phyloP scores from a whole-genome alignment of 2,113 vertebrate genomes.

The Esox niger region DNA sequence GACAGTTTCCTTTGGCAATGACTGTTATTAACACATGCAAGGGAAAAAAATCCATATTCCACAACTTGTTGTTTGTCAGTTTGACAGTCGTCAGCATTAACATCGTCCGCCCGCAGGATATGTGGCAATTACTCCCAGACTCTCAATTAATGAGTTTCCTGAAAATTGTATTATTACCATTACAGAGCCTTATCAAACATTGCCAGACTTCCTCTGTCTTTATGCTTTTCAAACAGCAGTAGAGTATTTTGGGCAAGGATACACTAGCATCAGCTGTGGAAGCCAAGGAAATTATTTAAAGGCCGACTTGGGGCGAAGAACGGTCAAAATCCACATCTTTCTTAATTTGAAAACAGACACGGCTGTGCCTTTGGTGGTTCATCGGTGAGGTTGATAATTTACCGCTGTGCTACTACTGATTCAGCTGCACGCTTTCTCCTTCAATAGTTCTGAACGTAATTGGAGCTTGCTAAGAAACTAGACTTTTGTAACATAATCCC shows the following conservation, averaged over 20 bases:
- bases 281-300: constrained; percentile 37
- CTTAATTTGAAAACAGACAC: no score
- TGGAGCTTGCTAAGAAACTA: no score
- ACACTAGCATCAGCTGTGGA: constrained; percentile 50
- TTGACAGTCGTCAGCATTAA: constrained; percentile 77
- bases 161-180: constrained; percentile 74
- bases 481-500: no score
- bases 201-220: constrained; percentile 64
- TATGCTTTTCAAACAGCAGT: constrained; percentile 46
- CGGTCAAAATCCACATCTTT: no score
- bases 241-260: constrained; percentile 44
- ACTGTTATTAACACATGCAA: constrained; percentile 74
- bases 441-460: no score
- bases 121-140: constrained; percentile 73
- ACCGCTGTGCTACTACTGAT: no score
- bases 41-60: constrained; percentile 73
- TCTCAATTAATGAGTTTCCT: constrained; percentile 78
- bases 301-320: no score
- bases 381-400: no score
- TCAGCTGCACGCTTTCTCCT: no score
- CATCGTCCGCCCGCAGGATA: constrained; percentile 73
- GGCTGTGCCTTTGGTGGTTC: no score
- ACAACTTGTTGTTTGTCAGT: constrained; percentile 76
- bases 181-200: constrained; percentile 74
- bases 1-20: constrained; percentile 75